A percentile compares a stretch with the other conserved stretches of the same genome.
Conservation (phyloP, 1,140 invertebrate species). For the Solenopsis fugax region DNA sequence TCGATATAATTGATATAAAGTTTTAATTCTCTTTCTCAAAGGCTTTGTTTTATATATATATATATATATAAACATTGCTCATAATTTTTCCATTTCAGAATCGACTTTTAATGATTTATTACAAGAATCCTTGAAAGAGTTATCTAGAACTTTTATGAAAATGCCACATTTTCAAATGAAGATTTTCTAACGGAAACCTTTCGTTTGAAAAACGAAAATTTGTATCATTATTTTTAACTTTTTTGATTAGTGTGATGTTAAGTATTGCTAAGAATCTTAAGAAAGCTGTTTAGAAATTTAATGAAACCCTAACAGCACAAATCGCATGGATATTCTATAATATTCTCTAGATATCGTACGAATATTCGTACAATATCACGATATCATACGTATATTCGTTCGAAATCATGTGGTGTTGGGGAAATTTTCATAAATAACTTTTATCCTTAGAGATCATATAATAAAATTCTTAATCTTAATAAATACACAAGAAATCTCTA, state of each 20-base stretch:
- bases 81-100: background rate
- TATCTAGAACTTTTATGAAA: background rate
- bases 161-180: background rate
- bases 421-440: background rate
- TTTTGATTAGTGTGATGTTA: background rate
- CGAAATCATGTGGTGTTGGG: background rate
- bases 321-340: no score
- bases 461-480: slow-evolving; percentile 64
- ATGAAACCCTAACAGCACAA: no score
- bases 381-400: no score
- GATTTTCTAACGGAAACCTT: background rate
- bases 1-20: background rate
- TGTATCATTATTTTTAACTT: background rate
- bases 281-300: background rate
- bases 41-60: no score
- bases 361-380: no score
- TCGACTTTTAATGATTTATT: background rate
- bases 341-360: no score
- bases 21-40: background rate
- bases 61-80: background rate
- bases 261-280: background rate
- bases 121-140: background rate
- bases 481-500: slow-evolving; percentile 35
- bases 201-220: background rate
- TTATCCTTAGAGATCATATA: slow-evolving; percentile 8